These are phyloP conservation scores for Yponomeuta sedellus DNA, from an alignment of 2,888 invertebrate species.

Conservation along the genomic window DNA sequence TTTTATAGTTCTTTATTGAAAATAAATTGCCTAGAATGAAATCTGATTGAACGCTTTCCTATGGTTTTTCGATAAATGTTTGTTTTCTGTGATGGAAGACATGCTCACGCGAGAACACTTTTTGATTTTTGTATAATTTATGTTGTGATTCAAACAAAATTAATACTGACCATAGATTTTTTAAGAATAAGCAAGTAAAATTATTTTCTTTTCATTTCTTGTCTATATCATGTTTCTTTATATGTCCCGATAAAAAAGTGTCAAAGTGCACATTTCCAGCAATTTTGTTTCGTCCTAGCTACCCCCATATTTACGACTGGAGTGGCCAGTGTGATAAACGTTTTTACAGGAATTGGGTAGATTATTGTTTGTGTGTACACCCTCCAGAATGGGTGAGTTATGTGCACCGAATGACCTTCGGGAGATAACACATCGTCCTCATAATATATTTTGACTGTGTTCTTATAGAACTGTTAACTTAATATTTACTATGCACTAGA, in stretches of 20 bases:
- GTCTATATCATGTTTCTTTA: too few species aligned
- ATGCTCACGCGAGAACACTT: too few species aligned
- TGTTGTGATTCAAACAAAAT: too few species aligned
- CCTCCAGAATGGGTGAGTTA: constrained; percentile 56
- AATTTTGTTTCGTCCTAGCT: constrained; percentile 61
- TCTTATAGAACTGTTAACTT: too few species aligned
- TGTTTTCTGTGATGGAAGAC: constrained; percentile 22
- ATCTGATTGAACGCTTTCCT: constrained; percentile 57
- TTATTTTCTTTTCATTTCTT: too few species aligned
- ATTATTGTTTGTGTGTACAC: constrained; percentile 69
- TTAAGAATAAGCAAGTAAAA: too few species aligned
- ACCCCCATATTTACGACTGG: constrained; percentile 65
- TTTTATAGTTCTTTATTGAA: constrained; percentile 77
- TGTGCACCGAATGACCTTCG: constrained; percentile 55
- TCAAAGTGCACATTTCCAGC: constrained; percentile 18
- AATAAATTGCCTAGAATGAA: constrained; percentile 77
- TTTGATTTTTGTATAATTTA: too few species aligned
- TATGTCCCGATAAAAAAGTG: background rate
- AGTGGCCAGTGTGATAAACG: constrained; percentile 68
- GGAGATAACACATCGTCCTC: constrained; percentile 31
- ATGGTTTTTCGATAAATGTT: constrained; percentile 75
- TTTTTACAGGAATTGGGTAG: constrained; percentile 63
- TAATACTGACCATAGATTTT: too few species aligned
- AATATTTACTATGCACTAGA: too few species aligned
- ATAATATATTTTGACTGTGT: too few species aligned